Percentiles rank a stretch among this genome's conserved stretches.
These are phyloP conservation scores for Chydorus sphaericus DNA, from an alignment of 2,888 invertebrate species.

Conservation along the genomic window DNA sequence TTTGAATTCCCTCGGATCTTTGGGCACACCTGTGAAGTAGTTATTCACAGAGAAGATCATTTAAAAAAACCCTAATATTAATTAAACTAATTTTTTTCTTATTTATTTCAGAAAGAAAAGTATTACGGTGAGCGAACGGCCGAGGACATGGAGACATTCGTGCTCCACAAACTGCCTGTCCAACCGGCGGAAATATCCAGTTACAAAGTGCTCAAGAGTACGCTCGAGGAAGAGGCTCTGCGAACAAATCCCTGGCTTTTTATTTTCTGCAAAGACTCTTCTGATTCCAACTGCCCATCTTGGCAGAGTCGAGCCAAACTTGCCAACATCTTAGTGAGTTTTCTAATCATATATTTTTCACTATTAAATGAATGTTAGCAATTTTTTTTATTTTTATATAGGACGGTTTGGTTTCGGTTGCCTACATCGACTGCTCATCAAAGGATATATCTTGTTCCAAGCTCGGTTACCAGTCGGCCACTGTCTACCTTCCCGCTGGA, in stretches of 20 bases:
- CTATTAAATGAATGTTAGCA: constrained; percentile 21
- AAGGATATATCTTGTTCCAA: constrained; percentile 33
- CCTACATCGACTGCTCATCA: constrained; percentile 35
- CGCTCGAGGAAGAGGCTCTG: constrained; percentile 21
- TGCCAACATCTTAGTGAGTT: constrained; percentile 54
- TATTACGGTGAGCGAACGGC: constrained; percentile 44
- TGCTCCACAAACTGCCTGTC: constrained; percentile 41
- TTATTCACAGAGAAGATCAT: too few species aligned
- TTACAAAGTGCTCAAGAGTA: constrained; percentile 28
- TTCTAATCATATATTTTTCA: neutral
- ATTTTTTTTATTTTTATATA: constrained; percentile 19
- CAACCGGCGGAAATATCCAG: constrained; percentile 30
- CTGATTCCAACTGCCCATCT: constrained; percentile 38
- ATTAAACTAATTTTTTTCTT: neutral
- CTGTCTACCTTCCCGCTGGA: constrained; percentile 28
- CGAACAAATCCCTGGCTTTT: constrained; percentile 37
- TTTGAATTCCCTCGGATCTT: too few species aligned
- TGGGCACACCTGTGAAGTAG: too few species aligned
- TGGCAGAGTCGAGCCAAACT: constrained; percentile 44
- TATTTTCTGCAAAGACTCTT: constrained; percentile 40
- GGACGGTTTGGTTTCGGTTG: constrained; percentile 36
- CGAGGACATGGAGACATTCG: constrained; percentile 44
- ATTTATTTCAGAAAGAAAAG: constrained; percentile 36
- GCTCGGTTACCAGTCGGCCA: constrained; percentile 30
- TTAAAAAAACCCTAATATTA: neutral